Base-by-base conservation (phyloP, 2,797 vertebrate species). In the Selene dorsalis region DNA sequence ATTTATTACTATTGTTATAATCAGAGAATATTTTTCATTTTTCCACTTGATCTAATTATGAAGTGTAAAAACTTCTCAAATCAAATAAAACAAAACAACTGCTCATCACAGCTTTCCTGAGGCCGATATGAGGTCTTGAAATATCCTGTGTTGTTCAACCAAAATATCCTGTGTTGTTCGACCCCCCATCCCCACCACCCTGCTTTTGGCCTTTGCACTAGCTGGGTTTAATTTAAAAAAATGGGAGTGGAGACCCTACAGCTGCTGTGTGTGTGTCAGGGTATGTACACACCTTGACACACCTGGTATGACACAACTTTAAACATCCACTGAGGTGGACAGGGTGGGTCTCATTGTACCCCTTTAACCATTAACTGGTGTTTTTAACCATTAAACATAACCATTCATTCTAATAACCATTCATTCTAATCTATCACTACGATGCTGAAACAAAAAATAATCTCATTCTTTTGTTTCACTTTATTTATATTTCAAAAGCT, bases 221-320 rank as follows among this genome's bases (percentile, higher is more conserved):
- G 69, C 39, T 50, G 17, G 30, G n/a, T n/a, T 35, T 2, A 17
- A 22, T 60, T 9, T 6, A 6, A 0, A 9, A 69, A 70, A 57
- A 22, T 30, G 18, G 26, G 41, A 22, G 56, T 39, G 28, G 66
- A 77, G 20, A 4, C 32, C 20, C 2, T 35, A 2, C 20, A 22
- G 28, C 26, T 41, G 30, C 56, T 30, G 26, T 26, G 12, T 59
- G 14, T 61, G 60, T 62, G 70, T 63, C n/a, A 65, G 2, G 8
- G 17, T 60, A 22, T 22, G n/a, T 17, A 69, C 69, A 77, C 56
- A n/a, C n/a, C n/a, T n/a, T 35, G 30, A 32, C 30, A 32, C 30
- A 32, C 30, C 30, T 32, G n/a, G n/a, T n/a, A 8, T n/a, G 67
- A 77, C 77, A 74, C 76, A 78, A 76, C 77, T 75, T 62, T 69